phyloP scores from a whole-genome alignment of 2,797 vertebrate species.

The Myiotriccus ornatus region DNA sequence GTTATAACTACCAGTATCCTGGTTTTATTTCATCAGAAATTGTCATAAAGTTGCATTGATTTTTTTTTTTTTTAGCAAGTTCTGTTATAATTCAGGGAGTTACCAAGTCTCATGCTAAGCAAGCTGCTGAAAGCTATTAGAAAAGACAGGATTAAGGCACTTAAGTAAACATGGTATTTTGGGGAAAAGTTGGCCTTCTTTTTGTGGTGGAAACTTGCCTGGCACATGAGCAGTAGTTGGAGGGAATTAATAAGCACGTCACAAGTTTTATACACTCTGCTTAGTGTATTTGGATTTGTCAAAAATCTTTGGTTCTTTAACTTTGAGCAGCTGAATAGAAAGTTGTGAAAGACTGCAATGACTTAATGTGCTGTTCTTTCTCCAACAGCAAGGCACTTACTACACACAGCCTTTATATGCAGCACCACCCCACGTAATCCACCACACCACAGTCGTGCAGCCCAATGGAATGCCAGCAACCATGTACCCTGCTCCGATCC shows the following conservation, averaged over 20 bases:
- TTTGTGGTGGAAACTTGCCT: not conserved
- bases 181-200: not conserved
- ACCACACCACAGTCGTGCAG: slow-evolving; percentile 99
- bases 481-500: slow-evolving; percentile 90
- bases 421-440: slow-evolving; percentile 96
- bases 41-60: not conserved
- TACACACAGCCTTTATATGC: slow-evolving; percentile 97
- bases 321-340: not conserved
- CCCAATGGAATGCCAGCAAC: slow-evolving; percentile 96
- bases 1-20: not conserved
- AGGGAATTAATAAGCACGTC: not conserved
- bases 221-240: rapidly evolving
- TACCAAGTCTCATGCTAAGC: not conserved
- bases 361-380: not conserved
- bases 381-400: slow-evolving; percentile 91
- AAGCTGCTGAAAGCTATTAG: not conserved
- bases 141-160: not conserved
- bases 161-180: not conserved
- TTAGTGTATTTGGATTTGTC: not conserved
- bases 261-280: not conserved
- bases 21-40: not conserved
- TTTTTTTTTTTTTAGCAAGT: not conserved
- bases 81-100: not conserved
- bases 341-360: not conserved
- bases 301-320: not conserved